These are phyloP conservation scores for Acleris emargana DNA, from an alignment of 2,888 invertebrate species.

Conservation along the genomic window DNA sequence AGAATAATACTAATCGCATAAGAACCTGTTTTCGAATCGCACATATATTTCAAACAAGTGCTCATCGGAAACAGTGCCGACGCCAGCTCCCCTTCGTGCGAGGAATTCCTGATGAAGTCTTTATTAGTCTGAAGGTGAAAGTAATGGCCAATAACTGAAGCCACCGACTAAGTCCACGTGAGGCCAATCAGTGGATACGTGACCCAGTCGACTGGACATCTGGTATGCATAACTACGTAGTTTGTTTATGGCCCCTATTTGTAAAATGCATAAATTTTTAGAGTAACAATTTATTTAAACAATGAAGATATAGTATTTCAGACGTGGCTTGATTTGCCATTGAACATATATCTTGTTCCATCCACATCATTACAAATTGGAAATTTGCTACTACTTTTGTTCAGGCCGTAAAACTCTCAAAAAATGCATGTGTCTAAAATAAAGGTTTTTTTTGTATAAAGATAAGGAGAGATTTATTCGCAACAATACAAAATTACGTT, in stretches of 20 bases:
- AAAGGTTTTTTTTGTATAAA: no score
- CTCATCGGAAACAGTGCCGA: constrained; percentile 54
- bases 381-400: no score
- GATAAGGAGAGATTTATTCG: no score
- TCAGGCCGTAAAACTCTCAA: no score
- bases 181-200: constrained; percentile 46
- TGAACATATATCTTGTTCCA: no score
- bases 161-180: constrained; percentile 47
- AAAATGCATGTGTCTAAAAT: no score
- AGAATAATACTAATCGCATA: constrained; percentile 12
- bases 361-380: no score
- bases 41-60: constrained; percentile 53
- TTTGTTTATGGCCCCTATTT: constrained; percentile 16
- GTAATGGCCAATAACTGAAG: constrained; percentile 53
- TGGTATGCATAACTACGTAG: background rate
- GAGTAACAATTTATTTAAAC: no score
- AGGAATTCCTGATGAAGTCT: constrained; percentile 54
- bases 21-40: constrained; percentile 48
- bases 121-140: constrained; percentile 62
- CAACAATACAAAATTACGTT: no score
- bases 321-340: no score
- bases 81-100: constrained; percentile 53
- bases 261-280: background rate
- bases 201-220: constrained; percentile 29
- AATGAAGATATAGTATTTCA: no score